These are phyloP conservation scores for Ceriagrion tenellum DNA, from an alignment of 2,888 invertebrate genomes.

Conservation along the genomic window DNA sequence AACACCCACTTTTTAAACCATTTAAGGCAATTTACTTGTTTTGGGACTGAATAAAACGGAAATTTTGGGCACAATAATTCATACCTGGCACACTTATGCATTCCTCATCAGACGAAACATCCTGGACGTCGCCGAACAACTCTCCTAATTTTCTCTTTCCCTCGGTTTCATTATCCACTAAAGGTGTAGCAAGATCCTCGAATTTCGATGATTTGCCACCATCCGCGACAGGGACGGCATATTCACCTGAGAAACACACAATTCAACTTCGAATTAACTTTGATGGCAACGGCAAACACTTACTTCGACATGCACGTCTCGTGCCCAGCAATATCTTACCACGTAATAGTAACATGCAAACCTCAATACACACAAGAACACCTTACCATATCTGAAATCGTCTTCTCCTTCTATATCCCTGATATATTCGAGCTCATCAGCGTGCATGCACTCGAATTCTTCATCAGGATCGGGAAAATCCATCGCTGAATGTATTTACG, in stretches of 20 bases:
- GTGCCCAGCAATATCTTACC: not conserved
- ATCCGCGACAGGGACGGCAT: not conserved
- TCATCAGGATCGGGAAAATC: constrained; percentile 80
- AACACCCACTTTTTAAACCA: no score
- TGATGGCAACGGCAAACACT: not conserved
- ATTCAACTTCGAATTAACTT: no score
- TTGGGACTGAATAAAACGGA: no score
- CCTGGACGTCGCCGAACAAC: constrained; percentile 87
- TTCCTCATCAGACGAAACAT: constrained; percentile 82
- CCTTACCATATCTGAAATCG: constrained; percentile 75
- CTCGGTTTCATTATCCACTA: constrained; percentile 4
- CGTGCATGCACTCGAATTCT: constrained; percentile 86
- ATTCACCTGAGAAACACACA: not conserved
- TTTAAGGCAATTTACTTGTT: no score
- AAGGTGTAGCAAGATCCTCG: constrained; percentile 68
- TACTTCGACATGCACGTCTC: not conserved
- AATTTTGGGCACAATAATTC: not conserved
- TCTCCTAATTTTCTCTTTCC: constrained; percentile 77
- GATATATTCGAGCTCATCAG: constrained; percentile 84
- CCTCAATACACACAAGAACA: constrained; percentile 71
- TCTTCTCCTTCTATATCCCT: constrained; percentile 75
- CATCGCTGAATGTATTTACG: constrained; percentile 30
- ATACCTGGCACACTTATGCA: constrained; percentile 66
- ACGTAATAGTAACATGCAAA: not conserved
- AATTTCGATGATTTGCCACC: not conserved